Percentiles rank a stretch among this genome's conserved stretches.
Evolutionary conservation across 1,140 invertebrate species (phyloP).

Genomic region (Sitodiplosis mosellana): DNA sequence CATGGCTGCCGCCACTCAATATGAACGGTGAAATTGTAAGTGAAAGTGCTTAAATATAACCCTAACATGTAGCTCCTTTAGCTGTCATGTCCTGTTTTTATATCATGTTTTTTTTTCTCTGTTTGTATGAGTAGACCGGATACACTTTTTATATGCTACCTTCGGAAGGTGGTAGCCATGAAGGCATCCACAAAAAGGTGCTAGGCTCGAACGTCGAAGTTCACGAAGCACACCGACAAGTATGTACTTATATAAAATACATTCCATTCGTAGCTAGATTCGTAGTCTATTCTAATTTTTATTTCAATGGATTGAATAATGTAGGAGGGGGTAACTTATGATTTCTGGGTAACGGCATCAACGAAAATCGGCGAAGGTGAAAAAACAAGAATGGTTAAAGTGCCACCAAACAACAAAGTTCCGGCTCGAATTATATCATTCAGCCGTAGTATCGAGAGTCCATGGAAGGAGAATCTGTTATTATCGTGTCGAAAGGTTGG

Average conservation of each 20-base stretch:
- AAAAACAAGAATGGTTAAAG: conserved; percentile 51
- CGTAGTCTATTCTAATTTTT: neutral
- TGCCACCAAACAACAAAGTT: conserved; percentile 60
- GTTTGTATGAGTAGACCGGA: conserved; percentile 25
- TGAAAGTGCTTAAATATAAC: conserved; percentile 3
- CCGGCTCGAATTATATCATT: conserved; percentile 68
- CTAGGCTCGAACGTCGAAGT: conserved; percentile 40
- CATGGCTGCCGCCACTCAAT: conserved; percentile 61
- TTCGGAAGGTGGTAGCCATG: conserved; percentile 50
- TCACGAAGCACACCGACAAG: conserved; percentile 49
- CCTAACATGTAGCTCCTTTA: neutral
- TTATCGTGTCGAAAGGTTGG: conserved; percentile 66
- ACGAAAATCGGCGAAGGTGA: conserved; percentile 66
- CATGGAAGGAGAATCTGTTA: conserved; percentile 68
- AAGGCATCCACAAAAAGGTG: conserved; percentile 49
- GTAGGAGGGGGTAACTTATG: conserved; percentile 43
- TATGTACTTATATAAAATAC: neutral
- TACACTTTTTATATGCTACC: conserved; percentile 69
- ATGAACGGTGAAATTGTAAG: conserved; percentile 54
- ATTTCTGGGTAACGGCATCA: conserved; percentile 66
- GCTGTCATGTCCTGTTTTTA: neutral
- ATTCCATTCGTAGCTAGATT: neutral
- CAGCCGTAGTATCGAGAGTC: conserved; percentile 51
- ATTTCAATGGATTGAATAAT: neutral
- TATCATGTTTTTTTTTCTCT: conserved; percentile 1